A percentile compares a stretch with the other conserved stretches of the same genome.
phyloP scores from a whole-genome alignment of 2,797 vertebrate species.

The Pipistrellus pygmaeus region DNA sequence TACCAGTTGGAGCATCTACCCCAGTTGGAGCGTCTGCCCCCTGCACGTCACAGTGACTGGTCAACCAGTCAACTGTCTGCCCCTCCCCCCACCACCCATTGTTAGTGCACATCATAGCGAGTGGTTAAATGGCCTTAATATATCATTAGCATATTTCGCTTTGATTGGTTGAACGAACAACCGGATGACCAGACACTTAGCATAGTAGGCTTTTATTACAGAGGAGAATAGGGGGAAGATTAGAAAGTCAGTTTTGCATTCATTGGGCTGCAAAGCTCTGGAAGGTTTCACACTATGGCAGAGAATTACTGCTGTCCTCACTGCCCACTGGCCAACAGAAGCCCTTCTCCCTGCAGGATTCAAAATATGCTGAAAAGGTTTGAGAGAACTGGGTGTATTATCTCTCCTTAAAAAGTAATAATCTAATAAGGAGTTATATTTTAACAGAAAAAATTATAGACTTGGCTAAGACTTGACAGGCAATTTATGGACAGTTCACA shows the following conservation, averaged over 20 bases:
- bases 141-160: too few species aligned
- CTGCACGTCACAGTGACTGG: too few species aligned
- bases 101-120: too few species aligned
- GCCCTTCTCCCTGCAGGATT: neutral
- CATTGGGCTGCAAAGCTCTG: neutral
- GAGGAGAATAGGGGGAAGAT: neutral
- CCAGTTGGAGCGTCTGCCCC: too few species aligned
- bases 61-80: too few species aligned
- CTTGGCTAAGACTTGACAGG: neutral
- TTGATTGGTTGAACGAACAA: too few species aligned
- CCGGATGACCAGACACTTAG: too few species aligned
- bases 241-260: neutral
- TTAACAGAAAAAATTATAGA: neutral
- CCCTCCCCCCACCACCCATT: too few species aligned
- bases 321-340: accelerated
- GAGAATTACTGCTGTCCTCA: too few species aligned
- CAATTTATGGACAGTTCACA: neutral
- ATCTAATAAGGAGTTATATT: neutral
- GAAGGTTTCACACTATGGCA: accelerated
- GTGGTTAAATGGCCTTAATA: too few species aligned
- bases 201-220: too few species aligned
- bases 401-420: neutral
- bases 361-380: neutral
- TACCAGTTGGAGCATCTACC: too few species aligned
- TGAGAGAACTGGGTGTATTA: neutral